Percentiles rank a stretch among this genome's conserved stretches.
phyloP scores from a whole-genome alignment of 1,140 invertebrate genomes.

The Platyscapa corneri region DNA sequence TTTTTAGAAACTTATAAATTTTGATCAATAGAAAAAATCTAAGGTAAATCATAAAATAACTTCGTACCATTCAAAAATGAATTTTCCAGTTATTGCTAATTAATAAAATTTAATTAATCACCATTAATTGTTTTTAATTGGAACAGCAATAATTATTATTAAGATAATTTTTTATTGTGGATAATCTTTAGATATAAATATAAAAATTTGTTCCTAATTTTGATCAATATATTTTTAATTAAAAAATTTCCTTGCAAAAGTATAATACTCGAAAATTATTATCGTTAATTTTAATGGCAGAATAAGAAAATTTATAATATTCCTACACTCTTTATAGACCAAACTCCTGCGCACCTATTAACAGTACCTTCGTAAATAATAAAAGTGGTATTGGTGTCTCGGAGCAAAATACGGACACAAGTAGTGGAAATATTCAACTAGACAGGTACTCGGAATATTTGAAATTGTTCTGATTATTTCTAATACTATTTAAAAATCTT shows the following conservation, averaged over 20 bases:
- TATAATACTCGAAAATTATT: not conserved
- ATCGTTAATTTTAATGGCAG: not conserved
- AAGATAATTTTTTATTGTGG: too few relatives aligned
- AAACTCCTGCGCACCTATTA: constrained; percentile 62
- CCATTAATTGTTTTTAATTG: too few relatives aligned
- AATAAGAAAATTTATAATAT: not conserved
- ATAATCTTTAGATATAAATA: too few relatives aligned
- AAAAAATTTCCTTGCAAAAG: too few relatives aligned
- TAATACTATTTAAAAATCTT: not conserved
- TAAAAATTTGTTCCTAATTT: not conserved
- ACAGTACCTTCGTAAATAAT: constrained; percentile 66
- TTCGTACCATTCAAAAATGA: too few relatives aligned
- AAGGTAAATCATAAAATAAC: too few relatives aligned
- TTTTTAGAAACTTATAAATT: too few relatives aligned
- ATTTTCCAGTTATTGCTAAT: too few relatives aligned
- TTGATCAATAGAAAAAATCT: too few relatives aligned
- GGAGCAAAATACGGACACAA: constrained; percentile 77
- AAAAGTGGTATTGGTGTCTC: constrained; percentile 80
- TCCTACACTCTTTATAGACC: constrained; percentile 60
- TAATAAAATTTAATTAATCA: too few relatives aligned
- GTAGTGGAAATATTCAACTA: constrained; percentile 78
- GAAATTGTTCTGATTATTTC: constrained; percentile 43
- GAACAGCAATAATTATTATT: too few relatives aligned
- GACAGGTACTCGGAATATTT: constrained; percentile 76
- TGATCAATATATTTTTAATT: not conserved